Base-by-base conservation (phyloP, 1,140 invertebrate species). In the Leptopilina clavipes region DNA sequence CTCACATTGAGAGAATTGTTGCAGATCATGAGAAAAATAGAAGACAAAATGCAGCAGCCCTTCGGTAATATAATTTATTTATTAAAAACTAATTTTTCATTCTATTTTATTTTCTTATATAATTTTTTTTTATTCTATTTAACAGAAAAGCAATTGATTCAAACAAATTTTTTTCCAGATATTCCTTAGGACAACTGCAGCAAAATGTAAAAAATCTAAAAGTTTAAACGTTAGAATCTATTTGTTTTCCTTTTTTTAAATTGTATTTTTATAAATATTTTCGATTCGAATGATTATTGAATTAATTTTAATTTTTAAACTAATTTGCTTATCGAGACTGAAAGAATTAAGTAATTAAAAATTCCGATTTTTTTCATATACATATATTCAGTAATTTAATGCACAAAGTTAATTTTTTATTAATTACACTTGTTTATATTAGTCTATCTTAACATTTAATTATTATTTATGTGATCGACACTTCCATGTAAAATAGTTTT, bases 61-160 rank as follows among this genome's bases (percentile, higher is more conserved):
- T 90, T 17, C 88, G 87, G 89, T 89, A 79, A 84, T 71, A 79
- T 25, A 74, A 54, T 17, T 11, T 71, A 17, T 12, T 43, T 40
- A 9, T 11, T 12, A 17, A 40, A 31, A 31, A 31, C n/a, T 31
- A 31, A 19, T n/a, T 40, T n/a, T n/a, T 40, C 7, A 17, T 6
- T 70, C n/a, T 48, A 3, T 44, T 44, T 5, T 10, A 11, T 44
- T 44, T 44, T 11, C 12, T 5, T 11, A 5, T 44, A 44, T n/a
- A 14, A 1, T 48, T 48, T n/a, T 48, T 48, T 48, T 48, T 48
- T 14, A 31, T 31, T 31, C 1, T 31, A 31, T 31, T 31, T 31
- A 31, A n/a, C n/a, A n/a, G n/a, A n/a, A n/a, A n/a, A n/a, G n/a
- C n/a, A n/a, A n/a, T n/a, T n/a, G n/a, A n/a, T n/a, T n/a, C n/a